Evolutionary conservation across 2,888 invertebrate genomes (phyloP), one percentile per base, ranked within the genome.

Genomic region (Oeneis ivallda): DNA sequence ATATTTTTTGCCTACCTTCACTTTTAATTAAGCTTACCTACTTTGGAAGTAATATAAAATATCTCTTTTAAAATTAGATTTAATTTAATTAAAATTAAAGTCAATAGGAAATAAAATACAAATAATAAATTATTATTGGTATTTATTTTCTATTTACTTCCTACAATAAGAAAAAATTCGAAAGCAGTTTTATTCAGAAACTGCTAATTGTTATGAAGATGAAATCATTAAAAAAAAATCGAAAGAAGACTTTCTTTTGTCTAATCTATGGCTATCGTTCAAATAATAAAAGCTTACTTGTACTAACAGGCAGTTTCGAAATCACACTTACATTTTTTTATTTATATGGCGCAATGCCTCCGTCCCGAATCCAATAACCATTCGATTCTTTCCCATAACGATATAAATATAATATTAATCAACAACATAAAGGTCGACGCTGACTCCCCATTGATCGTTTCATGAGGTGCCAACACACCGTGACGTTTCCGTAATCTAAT

Each of bases 401-500:
- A 39, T 41, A 77, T 72, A 72, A 81, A 84, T 66, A 80, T 78
- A 85, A 87, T 87, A 85, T 87, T 89, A 90, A 89, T 89, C 88
- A 86, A 79, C 75, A 69, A 57, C 72, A 83, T 81, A 86, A 85
- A 85, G 82, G 79, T 80, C 71, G 70, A 67, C 70, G 73, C 80
- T 84, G 89, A 83, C 85, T 85, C 86, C 87, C 90, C 88, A 90
- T 87, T 82, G 89, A 86, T 85, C 82, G 78, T 87, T 86, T 86
- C 87, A 89, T 89, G 82, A 88, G 80, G 74, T 84, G 77, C 74
- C 78, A 87, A 88, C 77, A 72, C 80, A 76, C 80, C 90, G 85
- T 90, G 91, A 89, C 88, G 81, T 71, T 72, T 74, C 79, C 72
- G 79, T 91, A 91, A 92, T 92, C 85, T 86, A 91, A 91, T 92